Conservation (phyloP, 1,140 invertebrate species). For the Drosophila sucinea region DNA sequence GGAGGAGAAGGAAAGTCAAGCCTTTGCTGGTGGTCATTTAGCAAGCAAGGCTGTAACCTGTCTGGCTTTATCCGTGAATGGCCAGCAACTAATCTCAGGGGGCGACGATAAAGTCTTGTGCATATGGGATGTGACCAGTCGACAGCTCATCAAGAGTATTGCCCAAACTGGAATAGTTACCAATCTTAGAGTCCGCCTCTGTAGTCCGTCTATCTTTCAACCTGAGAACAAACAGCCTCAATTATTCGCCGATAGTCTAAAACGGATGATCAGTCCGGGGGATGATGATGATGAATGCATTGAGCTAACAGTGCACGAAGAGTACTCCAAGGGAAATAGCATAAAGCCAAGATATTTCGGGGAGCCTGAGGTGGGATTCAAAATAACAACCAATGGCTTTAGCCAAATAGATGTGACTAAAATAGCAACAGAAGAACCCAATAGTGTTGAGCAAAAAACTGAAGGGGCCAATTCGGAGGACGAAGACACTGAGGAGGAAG, state of each 20-base stretch:
- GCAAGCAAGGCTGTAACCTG: conserved; percentile 86
- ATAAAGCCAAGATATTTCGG: conserved; percentile 17
- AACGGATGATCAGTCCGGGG: conserved; percentile 69
- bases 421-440: neutral
- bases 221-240: conserved; percentile 81
- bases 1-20: conserved; percentile 81
- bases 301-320: conserved; percentile 61
- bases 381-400: neutral
- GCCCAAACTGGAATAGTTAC: conserved; percentile 89
- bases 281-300: conserved; percentile 65
- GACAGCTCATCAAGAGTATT: conserved; percentile 88
- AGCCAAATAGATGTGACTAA: neutral
- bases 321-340: neutral
- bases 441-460: neutral
- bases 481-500: conserved; percentile 12
- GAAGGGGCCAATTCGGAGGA: neutral
- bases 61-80: conserved; percentile 89
- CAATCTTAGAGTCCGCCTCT: conserved; percentile 86
- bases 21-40: conserved; percentile 88
- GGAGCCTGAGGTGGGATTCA: neutral
- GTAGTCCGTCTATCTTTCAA: conserved; percentile 83
- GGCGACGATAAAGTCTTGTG: conserved; percentile 89
- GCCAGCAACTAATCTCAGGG: conserved; percentile 88
- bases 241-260: conserved; percentile 80
- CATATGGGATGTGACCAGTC: conserved; percentile 91